A percentile compares a stretch with the other conserved stretches of the same genome.
These are phyloP conservation scores for Agrochola lychnidis DNA, from an alignment of 2,888 invertebrate genomes.

Conservation along the genomic window DNA sequence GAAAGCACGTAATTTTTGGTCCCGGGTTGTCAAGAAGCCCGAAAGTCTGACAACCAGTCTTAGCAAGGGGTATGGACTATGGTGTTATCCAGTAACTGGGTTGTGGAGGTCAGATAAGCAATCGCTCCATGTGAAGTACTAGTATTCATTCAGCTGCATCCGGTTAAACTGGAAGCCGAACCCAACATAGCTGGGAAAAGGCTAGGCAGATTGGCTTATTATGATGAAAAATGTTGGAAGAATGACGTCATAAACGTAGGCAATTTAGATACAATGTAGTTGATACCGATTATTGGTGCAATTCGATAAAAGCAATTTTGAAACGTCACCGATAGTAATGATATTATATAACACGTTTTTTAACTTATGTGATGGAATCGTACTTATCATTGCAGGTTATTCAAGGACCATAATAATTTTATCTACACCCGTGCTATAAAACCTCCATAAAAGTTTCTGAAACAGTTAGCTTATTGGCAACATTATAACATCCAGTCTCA, in stretches of 20 bases:
- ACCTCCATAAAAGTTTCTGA: too few relatives aligned
- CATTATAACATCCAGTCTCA: too few relatives aligned
- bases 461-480: too few relatives aligned
- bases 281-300: slow-evolving; percentile 5
- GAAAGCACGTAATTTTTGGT: too few relatives aligned
- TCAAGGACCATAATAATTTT: background rate
- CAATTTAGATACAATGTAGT: slow-evolving; percentile 5
- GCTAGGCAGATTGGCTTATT: background rate
- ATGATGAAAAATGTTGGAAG: background rate
- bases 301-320: background rate
- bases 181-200: background rate
- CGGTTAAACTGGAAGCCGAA: background rate
- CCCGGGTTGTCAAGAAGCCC: background rate
- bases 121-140: background rate
- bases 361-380: background rate
- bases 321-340: slow-evolving; percentile 5
- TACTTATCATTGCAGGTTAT: background rate
- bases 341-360: slow-evolving; percentile 22
- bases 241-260: background rate
- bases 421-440: too few relatives aligned
- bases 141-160: background rate
- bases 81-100: background rate
- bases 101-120: background rate
- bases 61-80: background rate
- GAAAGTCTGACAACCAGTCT: background rate